A percentile compares a stretch with the other conserved stretches of the same genome.
phyloP scores from a whole-genome alignment of 1,140 invertebrate genomes.

The Melanaphis sacchari region DNA sequence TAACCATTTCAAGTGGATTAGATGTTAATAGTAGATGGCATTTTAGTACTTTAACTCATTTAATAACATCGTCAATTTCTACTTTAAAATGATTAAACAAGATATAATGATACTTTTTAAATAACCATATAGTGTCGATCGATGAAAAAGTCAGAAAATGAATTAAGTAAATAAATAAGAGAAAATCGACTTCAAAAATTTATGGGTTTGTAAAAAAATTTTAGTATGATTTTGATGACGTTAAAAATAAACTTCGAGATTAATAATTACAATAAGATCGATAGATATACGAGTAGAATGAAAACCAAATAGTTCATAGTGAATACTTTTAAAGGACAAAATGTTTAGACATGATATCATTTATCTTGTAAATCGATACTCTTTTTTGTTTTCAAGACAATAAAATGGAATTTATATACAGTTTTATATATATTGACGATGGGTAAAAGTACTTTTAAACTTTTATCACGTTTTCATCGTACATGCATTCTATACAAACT shows the following conservation, averaged over 20 bases:
- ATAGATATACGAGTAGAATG: neutral
- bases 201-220: neutral
- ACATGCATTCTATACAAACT: neutral
- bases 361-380: neutral
- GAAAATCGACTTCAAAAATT: neutral
- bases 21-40: neutral
- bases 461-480: neutral
- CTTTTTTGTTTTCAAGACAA: neutral
- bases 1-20: neutral
- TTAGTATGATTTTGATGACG: neutral
- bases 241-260: neutral
- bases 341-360: neutral
- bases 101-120: neutral
- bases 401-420: neutral
- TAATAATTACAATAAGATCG: neutral
- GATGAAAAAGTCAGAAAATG: neutral
- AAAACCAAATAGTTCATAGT: neutral
- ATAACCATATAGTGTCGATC: neutral
- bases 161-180: neutral
- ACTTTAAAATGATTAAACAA: neutral
- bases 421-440: neutral
- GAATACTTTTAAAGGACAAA: neutral
- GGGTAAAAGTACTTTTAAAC: neutral
- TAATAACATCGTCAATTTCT: neutral
- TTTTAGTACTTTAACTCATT: neutral